Evolutionary conservation across 2,797 vertebrate genomes (phyloP).

Genomic region (Hemitrygon akajei): DNA sequence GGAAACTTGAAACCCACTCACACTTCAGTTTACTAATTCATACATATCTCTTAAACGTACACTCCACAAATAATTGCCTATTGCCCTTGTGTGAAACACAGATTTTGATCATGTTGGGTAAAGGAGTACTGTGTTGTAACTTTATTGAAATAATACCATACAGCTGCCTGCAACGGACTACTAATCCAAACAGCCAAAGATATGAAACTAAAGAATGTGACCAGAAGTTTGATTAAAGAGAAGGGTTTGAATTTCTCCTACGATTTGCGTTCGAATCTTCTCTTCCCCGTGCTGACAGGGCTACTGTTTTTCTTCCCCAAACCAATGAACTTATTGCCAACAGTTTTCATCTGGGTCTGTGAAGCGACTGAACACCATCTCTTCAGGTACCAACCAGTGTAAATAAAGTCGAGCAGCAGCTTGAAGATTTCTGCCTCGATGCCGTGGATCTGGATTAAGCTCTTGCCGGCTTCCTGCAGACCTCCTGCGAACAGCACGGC

Average conservation of each 20-base stretch:
- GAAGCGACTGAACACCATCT: neutral
- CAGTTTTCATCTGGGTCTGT: neutral
- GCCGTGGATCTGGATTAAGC: constrained; percentile 80
- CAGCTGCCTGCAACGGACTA: neutral
- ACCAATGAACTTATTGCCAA: neutral
- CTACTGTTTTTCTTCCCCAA: neutral
- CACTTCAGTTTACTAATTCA: neutral
- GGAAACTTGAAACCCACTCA: neutral
- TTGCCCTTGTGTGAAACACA: too few relatives aligned
- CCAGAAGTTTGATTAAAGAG: neutral
- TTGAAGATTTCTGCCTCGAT: constrained; percentile 78
- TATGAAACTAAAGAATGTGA: neutral
- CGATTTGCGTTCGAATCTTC: too few relatives aligned
- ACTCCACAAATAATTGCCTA: neutral
- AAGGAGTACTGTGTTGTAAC: neutral
- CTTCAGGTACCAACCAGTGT: constrained; percentile 59
- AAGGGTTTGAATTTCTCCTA: too few relatives aligned
- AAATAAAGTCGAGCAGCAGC: constrained; percentile 85
- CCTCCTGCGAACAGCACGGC: constrained; percentile 81
- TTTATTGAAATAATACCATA: neutral
- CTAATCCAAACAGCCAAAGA: neutral
- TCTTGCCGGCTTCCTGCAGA: constrained; percentile 82
- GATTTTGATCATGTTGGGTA: neutral
- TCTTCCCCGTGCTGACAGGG: neutral
- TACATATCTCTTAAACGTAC: neutral